phyloP scores from a whole-genome alignment of 2,797 vertebrate species.

The Ambastaia sidthimunki region DNA sequence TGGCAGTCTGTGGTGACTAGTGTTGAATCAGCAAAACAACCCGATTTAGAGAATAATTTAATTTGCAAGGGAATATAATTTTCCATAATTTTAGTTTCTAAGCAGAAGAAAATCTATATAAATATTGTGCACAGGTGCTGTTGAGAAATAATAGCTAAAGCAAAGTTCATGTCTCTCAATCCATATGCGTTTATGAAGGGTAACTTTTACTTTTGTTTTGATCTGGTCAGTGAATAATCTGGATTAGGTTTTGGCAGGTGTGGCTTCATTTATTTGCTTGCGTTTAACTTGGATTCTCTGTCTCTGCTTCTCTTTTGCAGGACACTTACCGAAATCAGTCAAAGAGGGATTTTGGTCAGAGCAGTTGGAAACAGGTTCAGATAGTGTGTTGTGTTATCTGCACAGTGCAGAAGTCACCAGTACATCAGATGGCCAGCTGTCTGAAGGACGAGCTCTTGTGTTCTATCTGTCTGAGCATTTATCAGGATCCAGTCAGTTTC shows the following conservation, averaged over 20 bases:
- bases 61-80: too few species aligned
- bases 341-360: too few species aligned
- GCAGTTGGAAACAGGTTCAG: too few species aligned
- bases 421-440: constrained; percentile 89
- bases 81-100: too few species aligned
- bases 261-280: too few species aligned
- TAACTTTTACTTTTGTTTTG: background rate
- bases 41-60: too few species aligned
- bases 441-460: constrained; percentile 98
- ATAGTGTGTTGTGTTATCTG: too few species aligned
- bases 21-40: too few species aligned
- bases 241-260: too few species aligned
- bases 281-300: background rate
- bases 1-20: too few species aligned
- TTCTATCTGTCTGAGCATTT: constrained; percentile 98
- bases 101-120: too few species aligned
- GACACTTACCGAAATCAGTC: constrained; percentile 13
- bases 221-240: background rate
- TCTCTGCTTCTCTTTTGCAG: background rate
- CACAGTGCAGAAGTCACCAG: constrained; percentile 18
- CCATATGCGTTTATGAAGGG: background rate
- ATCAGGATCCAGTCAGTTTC: constrained; percentile 96
- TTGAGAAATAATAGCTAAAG: background rate
- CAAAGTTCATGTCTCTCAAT: background rate
- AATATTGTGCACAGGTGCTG: too few species aligned